Evolutionary conservation across 2,888 invertebrate genomes (phyloP).

Genomic region (Meiosimyza platycephala): DNA sequence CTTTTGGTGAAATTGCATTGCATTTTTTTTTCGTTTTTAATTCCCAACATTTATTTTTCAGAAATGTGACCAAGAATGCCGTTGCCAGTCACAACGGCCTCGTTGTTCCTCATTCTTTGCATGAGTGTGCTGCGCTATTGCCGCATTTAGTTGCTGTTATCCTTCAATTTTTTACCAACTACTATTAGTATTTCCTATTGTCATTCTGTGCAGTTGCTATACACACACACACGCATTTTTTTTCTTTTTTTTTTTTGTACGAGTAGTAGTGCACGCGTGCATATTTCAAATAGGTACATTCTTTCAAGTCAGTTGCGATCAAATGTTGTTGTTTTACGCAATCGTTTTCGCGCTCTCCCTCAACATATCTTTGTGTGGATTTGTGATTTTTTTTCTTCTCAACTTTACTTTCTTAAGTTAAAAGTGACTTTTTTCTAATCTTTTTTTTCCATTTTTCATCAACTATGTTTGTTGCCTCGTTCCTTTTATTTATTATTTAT

Average conservation of each 20-base stretch:
- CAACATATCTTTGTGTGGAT: background rate
- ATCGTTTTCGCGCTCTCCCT: slow-evolving; percentile 26
- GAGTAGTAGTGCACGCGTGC: background rate
- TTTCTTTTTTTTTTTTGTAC: no score
- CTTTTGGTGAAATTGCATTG: no score
- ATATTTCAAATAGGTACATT: no score
- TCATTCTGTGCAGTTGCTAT: background rate
- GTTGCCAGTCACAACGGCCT: background rate
- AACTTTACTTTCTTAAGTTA: background rate
- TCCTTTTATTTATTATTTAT: slow-evolving; percentile 11
- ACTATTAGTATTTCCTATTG: slow-evolving; percentile 1
- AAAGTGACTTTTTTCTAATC: background rate
- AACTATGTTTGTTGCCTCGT: slow-evolving; percentile 6
- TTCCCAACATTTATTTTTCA: slow-evolving; percentile 3
- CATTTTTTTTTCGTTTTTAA: background rate
- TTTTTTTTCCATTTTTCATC: background rate
- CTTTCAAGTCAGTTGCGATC: no score
- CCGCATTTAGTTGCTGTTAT: background rate
- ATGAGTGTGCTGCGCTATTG: slow-evolving; percentile 5
- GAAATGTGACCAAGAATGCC: slow-evolving; percentile 18
- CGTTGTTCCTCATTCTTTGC: slow-evolving; percentile 17
- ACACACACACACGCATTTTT: background rate
- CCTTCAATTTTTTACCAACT: background rate
- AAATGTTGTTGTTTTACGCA: slow-evolving; percentile 25
- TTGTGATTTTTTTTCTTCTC: slow-evolving; percentile 1